Percentiles rank a stretch among this genome's conserved stretches.
These are phyloP conservation scores for Chymomyza caudatula DNA, from an alignment of 2,888 invertebrate genomes.

Conservation along the genomic window DNA sequence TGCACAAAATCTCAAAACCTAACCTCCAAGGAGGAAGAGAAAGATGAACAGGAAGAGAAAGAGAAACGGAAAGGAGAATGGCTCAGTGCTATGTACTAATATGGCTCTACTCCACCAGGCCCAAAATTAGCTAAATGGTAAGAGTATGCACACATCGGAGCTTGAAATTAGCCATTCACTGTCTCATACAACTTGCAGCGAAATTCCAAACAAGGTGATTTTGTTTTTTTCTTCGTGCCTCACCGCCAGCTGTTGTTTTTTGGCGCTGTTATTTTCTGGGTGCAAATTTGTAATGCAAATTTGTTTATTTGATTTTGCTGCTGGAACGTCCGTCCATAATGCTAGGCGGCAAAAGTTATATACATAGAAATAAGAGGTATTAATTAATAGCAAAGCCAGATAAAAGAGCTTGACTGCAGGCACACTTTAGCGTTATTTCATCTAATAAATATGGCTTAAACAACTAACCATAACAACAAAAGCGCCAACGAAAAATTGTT, in stretches of 20 bases:
- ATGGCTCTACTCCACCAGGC: no score
- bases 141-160: background rate
- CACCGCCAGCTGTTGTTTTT: background rate
- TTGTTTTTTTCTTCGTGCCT: slow-evolving; percentile 35
- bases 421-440: slow-evolving; percentile 69
- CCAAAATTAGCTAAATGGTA: no score
- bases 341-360: background rate
- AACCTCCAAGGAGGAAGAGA: no score
- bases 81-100: no score
- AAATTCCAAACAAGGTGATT: slow-evolving; percentile 74
- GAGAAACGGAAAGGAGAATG: no score
- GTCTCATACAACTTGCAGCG: slow-evolving; percentile 31
- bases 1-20: no score
- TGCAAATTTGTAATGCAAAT: slow-evolving; percentile 72
- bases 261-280: slow-evolving; percentile 49
- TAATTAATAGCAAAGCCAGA: slow-evolving; percentile 52
- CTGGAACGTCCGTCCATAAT: slow-evolving; percentile 27
- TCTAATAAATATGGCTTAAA: slow-evolving; percentile 23
- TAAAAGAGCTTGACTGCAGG: slow-evolving; percentile 60
- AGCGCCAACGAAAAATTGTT: slow-evolving; percentile 31
- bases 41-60: no score
- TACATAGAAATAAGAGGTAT: slow-evolving; percentile 63
- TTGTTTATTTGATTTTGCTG: slow-evolving; percentile 11
- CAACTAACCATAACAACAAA: slow-evolving; percentile 12
- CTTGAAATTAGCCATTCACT: background rate